Evolutionary conservation across 2,113 vertebrate genomes (phyloP), one percentile per base, ranked within the genome.

Genomic region (Brachypteracias leptosomus): DNA sequence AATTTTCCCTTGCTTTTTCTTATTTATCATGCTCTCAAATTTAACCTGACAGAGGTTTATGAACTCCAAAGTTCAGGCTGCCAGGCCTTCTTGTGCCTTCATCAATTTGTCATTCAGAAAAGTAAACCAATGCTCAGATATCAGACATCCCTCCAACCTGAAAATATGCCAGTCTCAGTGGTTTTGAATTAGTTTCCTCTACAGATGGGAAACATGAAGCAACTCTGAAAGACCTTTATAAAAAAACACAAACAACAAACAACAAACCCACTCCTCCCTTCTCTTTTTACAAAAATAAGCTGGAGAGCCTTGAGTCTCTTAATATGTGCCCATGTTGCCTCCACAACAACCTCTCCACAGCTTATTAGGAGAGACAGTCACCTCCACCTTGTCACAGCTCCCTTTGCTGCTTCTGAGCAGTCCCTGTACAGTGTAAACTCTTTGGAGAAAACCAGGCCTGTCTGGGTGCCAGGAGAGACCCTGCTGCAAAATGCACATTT

Each of bases 391-490:
- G 28, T 58, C 46, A 47, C 40, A 66, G 61, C 33, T 71, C 68
- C 9, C 1, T 68, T 80, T 24, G 54, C 38, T 58, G 36, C 51
- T 82, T 75, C 71, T 35, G 46, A 79, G 84, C 24, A 76, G 24
- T 19, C 24, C 7, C 52, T 35, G 24, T 47, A 36, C 59, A 46
- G 20, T 3, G 1, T 11, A 68, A 68, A 40, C 26, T 49, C 92
- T 54, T 61, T 24, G 36, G 40, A 61, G 44, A 75, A 71, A 42
- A 61, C 38, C 51, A 29, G 15, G 11, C 44, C 35, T 0, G 0
- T 18, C 1, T 8, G 2, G 40, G n/a, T 33, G 13, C 57, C 44
- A 20, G 65, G 49, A 55, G 18, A 81, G 36, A 5, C 26, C 9
- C 16, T 61, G 61, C 22, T 71, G 51, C 51, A 51, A 57, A 94